phyloP scores from a whole-genome alignment of 2,113 vertebrate genomes.

The Calidris pugnax region DNA sequence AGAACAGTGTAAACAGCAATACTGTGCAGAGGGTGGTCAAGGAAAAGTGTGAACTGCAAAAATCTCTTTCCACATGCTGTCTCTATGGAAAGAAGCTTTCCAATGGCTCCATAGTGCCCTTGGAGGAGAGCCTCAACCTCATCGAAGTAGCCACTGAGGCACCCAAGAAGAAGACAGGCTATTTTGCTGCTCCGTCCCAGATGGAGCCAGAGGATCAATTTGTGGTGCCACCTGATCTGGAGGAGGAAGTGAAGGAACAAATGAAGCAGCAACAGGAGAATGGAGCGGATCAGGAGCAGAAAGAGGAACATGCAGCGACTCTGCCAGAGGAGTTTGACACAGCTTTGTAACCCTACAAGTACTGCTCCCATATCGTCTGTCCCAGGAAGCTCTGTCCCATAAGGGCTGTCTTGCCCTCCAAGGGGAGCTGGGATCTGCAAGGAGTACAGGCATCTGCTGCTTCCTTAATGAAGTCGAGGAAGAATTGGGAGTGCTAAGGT shows the following conservation, averaged over 20 bases:
- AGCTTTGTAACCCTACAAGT: constrained; percentile 78
- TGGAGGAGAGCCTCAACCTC: constrained; percentile 92
- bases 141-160: constrained; percentile 95
- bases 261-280: constrained; percentile 81
- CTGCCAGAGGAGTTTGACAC: constrained; percentile 90
- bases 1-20: constrained; percentile 88
- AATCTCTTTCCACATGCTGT: constrained; percentile 89
- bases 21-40: constrained; percentile 78
- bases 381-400: background rate
- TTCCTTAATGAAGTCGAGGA: background rate
- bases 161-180: constrained; percentile 94
- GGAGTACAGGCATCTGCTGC: constrained; percentile 37
- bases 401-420: background rate
- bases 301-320: constrained; percentile 53
- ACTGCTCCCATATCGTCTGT: background rate
- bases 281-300: constrained; percentile 44
- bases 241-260: constrained; percentile 93
- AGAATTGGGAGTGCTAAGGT: constrained; percentile 19
- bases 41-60: constrained; percentile 88
- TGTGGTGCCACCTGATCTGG: constrained; percentile 89
- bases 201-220: constrained; percentile 94
- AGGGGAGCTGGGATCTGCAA: background rate
- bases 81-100: constrained; percentile 93
- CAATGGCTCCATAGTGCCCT: constrained; percentile 93
- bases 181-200: constrained; percentile 93